Conservation (phyloP, 2,888 invertebrate genomes). For the Eucera pruinosa region DNA sequence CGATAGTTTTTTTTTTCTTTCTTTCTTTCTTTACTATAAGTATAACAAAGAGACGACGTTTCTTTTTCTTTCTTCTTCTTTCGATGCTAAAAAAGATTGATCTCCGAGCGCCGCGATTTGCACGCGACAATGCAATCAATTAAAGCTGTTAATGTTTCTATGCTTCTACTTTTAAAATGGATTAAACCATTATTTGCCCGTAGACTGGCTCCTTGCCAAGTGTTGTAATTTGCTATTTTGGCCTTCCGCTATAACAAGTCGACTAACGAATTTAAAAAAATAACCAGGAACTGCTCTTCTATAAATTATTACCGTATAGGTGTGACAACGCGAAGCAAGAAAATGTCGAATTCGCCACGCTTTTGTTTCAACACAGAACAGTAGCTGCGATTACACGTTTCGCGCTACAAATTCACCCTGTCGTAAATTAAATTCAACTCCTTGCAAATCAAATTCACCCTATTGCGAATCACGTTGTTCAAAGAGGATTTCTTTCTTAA, state of each 20-base stretch:
- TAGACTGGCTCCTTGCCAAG: slow-evolving; percentile 50
- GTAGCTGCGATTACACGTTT: slow-evolving; percentile 61
- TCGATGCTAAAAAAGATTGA: slow-evolving; percentile 56
- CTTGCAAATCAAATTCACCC: too few relatives aligned
- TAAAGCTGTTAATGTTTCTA: slow-evolving; percentile 72
- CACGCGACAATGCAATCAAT: slow-evolving; percentile 69
- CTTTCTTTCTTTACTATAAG: slow-evolving; percentile 38
- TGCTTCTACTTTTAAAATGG: slow-evolving; percentile 68
- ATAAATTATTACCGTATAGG: slow-evolving; percentile 59
- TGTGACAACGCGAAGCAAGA: slow-evolving; percentile 53
- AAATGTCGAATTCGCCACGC: slow-evolving; percentile 55
- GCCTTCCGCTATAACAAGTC: slow-evolving; percentile 64
- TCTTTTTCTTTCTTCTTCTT: too few relatives aligned
- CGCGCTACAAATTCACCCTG: too few relatives aligned
- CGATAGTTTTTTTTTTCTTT: too few relatives aligned
- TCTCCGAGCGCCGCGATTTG: slow-evolving; percentile 66
- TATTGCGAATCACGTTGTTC: too few relatives aligned
- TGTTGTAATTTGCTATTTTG: slow-evolving; percentile 67
- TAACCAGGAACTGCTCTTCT: slow-evolving; percentile 64
- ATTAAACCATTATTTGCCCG: slow-evolving; percentile 54
- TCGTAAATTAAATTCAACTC: too few relatives aligned
- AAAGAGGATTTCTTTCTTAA: too few relatives aligned
- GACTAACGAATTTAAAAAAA: slow-evolving; percentile 61
- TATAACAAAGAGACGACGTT: slow-evolving; percentile 55
- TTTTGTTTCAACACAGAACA: slow-evolving; percentile 54